A percentile compares a stretch with the other conserved stretches of the same genome.
Conservation (phyloP, 2,113 vertebrate species). For the Crotalus helleri region DNA sequence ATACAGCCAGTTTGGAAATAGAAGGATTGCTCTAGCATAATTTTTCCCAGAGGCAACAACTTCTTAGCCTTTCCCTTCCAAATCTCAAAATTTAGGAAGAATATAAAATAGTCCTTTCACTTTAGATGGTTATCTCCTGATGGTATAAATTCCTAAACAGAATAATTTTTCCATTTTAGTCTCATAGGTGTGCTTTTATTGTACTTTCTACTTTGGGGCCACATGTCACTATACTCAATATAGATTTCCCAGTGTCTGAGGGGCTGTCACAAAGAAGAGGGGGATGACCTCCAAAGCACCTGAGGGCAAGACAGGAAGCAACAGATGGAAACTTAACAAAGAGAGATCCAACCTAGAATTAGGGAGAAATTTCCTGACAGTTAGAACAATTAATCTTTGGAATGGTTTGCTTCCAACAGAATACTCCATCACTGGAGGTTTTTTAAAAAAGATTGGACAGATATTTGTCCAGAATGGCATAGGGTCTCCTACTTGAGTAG, state of each 20-base stretch:
- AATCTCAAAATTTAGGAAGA: neutral
- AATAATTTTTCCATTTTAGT: neutral
- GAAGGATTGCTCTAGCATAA: slow-evolving; percentile 14
- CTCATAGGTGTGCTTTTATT: neutral
- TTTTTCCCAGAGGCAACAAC: slow-evolving; percentile 33
- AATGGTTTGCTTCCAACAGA: neutral
- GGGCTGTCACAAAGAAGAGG: neutral
- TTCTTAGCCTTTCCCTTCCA: neutral
- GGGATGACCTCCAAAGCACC: neutral
- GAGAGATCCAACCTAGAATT: neutral
- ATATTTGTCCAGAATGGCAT: neutral
- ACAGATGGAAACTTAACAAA: neutral
- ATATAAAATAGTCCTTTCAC: slow-evolving; percentile 12
- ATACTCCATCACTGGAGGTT: neutral
- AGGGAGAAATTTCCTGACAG: neutral
- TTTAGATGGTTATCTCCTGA: neutral
- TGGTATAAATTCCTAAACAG: slow-evolving; percentile 3
- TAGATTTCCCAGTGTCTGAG: neutral
- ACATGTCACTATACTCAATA: neutral
- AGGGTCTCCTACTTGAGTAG: neutral
- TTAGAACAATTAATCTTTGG: neutral
- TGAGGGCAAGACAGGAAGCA: neutral
- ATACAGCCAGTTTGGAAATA: slow-evolving; percentile 40
- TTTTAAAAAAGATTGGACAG: neutral
- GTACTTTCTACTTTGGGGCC: neutral